phyloP scores from a whole-genome alignment of 2,888 invertebrate species.

The Agrypnus murinus region DNA sequence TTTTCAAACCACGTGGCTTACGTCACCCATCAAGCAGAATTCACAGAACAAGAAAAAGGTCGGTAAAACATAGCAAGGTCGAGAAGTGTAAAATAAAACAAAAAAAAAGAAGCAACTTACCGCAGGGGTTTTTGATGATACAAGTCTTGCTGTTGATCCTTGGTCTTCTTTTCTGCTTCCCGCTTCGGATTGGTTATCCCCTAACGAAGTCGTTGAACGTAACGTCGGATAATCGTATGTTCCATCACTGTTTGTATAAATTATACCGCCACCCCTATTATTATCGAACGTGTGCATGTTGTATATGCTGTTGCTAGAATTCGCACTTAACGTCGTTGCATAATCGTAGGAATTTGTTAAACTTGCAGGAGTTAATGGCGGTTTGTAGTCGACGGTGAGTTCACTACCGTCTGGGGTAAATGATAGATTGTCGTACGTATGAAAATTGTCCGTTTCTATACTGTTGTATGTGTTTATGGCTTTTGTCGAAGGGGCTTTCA shows the following conservation, averaged over 20 bases:
- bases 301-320: conserved; percentile 30
- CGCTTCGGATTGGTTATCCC: conserved; percentile 60
- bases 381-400: conserved; percentile 43
- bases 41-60: conserved; percentile 13
- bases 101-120: conserved; percentile 58
- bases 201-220: conserved; percentile 62
- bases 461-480: conserved; percentile 69
- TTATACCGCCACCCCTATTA: conserved; percentile 7
- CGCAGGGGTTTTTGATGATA: conserved; percentile 65
- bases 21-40: neutral
- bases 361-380: conserved; percentile 36
- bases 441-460: conserved; percentile 59
- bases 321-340: conserved; percentile 26
- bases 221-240: conserved; percentile 63
- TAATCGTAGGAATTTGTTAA: conserved; percentile 39
- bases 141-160: conserved; percentile 66
- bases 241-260: conserved; percentile 57
- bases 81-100: too few species aligned
- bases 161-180: conserved; percentile 61
- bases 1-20: too few species aligned
- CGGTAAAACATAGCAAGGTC: conserved; percentile 20
- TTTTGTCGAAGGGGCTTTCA: conserved; percentile 66
- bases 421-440: conserved; percentile 60
- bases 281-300: conserved; percentile 30
- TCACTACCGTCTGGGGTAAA: conserved; percentile 61